Percentiles rank a stretch among this genome's conserved stretches.
phyloP scores from a whole-genome alignment of 2,888 invertebrate species.

The Philereme vetulata region DNA sequence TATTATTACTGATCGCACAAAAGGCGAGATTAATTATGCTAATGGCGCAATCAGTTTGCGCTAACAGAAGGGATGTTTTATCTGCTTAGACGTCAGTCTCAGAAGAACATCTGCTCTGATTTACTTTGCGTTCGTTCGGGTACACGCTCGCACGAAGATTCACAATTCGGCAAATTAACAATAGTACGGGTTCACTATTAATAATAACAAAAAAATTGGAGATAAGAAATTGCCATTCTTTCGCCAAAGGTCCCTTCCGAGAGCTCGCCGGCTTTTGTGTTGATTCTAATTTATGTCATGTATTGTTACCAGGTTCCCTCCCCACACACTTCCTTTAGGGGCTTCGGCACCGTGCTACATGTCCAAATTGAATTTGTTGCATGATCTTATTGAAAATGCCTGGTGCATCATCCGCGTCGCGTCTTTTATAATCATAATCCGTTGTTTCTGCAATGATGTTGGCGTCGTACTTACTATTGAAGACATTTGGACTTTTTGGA shows the following conservation, averaged over 20 bases:
- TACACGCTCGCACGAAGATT: slow-evolving; percentile 57
- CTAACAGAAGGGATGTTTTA: slow-evolving; percentile 60
- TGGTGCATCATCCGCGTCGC: slow-evolving; percentile 49
- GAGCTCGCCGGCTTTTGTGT: slow-evolving; percentile 78
- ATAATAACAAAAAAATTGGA: slow-evolving; percentile 74
- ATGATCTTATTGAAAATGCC: slow-evolving; percentile 69
- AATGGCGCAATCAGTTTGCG: slow-evolving; percentile 54
- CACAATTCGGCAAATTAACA: slow-evolving; percentile 71
- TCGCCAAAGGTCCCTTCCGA: slow-evolving; percentile 77
- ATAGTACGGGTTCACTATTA: slow-evolving; percentile 69
- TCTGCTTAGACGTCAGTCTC: slow-evolving; percentile 56
- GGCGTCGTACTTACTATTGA: slow-evolving; percentile 34
- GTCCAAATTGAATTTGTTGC: slow-evolving; percentile 76
- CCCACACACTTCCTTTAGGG: slow-evolving; percentile 78
- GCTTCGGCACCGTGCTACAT: slow-evolving; percentile 62
- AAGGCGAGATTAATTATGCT: slow-evolving; percentile 63
- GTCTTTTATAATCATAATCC: slow-evolving; percentile 40
- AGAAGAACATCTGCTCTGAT: slow-evolving; percentile 76
- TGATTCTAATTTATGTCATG: slow-evolving; percentile 82
- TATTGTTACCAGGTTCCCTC: slow-evolving; percentile 73
- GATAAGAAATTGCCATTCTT: slow-evolving; percentile 83
- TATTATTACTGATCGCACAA: slow-evolving; percentile 54
- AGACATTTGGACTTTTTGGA: slow-evolving; percentile 32
- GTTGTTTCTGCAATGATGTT: slow-evolving; percentile 35
- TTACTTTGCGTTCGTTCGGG: slow-evolving; percentile 53